Conservation (phyloP, 37 sponge, comb jelly and placozoan genomes). For the Diacarnus erythraeanus region DNA sequence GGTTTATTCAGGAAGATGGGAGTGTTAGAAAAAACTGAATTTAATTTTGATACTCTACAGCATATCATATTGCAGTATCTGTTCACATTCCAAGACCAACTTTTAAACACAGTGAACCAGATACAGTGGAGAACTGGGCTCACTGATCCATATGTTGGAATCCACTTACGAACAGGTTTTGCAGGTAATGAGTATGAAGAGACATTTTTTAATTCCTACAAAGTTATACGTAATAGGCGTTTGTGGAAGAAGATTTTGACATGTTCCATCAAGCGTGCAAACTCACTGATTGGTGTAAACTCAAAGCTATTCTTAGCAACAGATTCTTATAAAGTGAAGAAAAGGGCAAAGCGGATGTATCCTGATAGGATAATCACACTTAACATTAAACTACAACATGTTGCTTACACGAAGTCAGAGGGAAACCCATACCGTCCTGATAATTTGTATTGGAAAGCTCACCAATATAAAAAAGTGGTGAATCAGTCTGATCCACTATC, state of each 20-base stretch:
- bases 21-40: background rate
- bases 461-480: too few species aligned
- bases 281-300: background rate
- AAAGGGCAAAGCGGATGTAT: background rate
- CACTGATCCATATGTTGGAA: background rate
- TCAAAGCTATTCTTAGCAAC: background rate
- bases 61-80: background rate
- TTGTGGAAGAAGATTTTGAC: background rate
- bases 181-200: slow-evolving; percentile 1
- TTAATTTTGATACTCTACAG: background rate
- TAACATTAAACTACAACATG: slow-evolving; percentile 7
- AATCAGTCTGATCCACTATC: background rate
- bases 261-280: background rate
- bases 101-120: background rate
- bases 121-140: background rate
- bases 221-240: background rate
- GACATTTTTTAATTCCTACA: background rate
- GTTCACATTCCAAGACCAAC: background rate
- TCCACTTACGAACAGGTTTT: slow-evolving; percentile 9
- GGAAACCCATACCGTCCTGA: too few species aligned
- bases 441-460: background rate
- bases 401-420: too few species aligned
- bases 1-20: background rate
- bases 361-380: background rate
- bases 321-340: slow-evolving; percentile 4